Evolutionary conservation across 2,797 vertebrate species (phyloP), one percentile per base, ranked within the genome.

Genomic region (Trachops cirrhosus): DNA sequence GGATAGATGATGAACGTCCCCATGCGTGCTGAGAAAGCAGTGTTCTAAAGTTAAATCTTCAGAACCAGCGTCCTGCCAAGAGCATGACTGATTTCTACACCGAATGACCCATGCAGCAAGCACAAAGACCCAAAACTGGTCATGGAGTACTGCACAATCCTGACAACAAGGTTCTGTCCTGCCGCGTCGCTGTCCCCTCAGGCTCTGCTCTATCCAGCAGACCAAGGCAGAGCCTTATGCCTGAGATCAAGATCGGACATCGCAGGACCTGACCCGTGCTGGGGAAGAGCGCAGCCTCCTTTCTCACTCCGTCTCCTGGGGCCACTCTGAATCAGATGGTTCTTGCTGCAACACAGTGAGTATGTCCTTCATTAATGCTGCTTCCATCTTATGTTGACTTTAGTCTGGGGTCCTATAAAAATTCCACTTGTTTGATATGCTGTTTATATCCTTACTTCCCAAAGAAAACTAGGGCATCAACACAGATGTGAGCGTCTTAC

Each of bases 151-250:
- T 77, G 52, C 68, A 14, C 3, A 1, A 73, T 24, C 11, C 22
- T 16, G 29, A 46, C 19, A 26, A n/a, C 14, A 71, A 5, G 29
- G 32, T 48, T 67, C 15, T 39, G 37, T 54, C 0, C 0, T 80
- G 82, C 37, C 32, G 9, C 7, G 6, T 41, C 0, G 0, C 50
- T 0, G 0, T 48, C 52, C 32, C 52, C 18, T 1, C 3, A 0
- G 0, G 32, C 44, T 50, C 50, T 67, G 52, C 24, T 22, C 54
- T 89, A 78, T 15, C 54, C 92, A 73, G 32, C 18, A 32, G 52
- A 59, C 37, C 37, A 74, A 41, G 39, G 26, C 9, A 7, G 39
- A 24, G 29, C 50, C 39, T 24, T 57, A 22, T 46, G 41, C n/a
- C 88, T n/a, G 19, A 67, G 57, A 21, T 11, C n/a, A 22, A 59